These are phyloP conservation scores for Caranx ignobilis DNA, from an alignment of 2,113 vertebrate species.

Conservation along the genomic window DNA sequence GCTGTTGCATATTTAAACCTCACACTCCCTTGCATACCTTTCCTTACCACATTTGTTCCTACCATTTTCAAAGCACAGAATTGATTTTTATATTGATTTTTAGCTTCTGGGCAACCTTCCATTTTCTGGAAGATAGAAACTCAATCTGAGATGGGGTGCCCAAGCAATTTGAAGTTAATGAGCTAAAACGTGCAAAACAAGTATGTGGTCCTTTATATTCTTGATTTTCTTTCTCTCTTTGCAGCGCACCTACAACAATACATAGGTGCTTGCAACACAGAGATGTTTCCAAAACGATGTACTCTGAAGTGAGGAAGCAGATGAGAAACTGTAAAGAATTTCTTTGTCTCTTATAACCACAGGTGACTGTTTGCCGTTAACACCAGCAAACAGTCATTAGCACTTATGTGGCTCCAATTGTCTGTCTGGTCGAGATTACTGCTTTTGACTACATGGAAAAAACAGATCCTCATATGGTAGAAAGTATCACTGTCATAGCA, in stretches of 20 bases:
- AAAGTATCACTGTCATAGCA: slow-evolving; percentile 40
- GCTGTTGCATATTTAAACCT: neutral
- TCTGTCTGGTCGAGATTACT: slow-evolving; percentile 72
- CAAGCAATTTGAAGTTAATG: neutral
- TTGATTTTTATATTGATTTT: neutral
- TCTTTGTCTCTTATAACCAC: slow-evolving; percentile 32
- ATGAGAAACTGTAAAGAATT: slow-evolving; percentile 25
- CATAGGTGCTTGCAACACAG: neutral
- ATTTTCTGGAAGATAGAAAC: slow-evolving; percentile 4
- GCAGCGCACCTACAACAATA: neutral
- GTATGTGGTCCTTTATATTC: neutral
- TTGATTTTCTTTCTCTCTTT: neutral
- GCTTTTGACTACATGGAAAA: slow-evolving; percentile 47
- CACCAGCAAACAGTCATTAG: slow-evolving; percentile 77
- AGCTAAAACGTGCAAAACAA: slow-evolving; percentile 12
- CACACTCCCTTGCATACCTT: neutral
- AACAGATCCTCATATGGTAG: slow-evolving; percentile 22
- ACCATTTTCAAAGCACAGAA: neutral
- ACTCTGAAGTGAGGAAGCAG: neutral
- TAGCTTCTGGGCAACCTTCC: neutral
- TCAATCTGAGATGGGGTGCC: neutral
- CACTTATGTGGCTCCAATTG: slow-evolving; percentile 55
- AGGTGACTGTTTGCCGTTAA: slow-evolving; percentile 43
- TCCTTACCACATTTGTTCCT: neutral
- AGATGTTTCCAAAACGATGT: too few species aligned